Evolutionary conservation across 2,888 invertebrate genomes (phyloP).

Genomic region (Acleris laterana): DNA sequence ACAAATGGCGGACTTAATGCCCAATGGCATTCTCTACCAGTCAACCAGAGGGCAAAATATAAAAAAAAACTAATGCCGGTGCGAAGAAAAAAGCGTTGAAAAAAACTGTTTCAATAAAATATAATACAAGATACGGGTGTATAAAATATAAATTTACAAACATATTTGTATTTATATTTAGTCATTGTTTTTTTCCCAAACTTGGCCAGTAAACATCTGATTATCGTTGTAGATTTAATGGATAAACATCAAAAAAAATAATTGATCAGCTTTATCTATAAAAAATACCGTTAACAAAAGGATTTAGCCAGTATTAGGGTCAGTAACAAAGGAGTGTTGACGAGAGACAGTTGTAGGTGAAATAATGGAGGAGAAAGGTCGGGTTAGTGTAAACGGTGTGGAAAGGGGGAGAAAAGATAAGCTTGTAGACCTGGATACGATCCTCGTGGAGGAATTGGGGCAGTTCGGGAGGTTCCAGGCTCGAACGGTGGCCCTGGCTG

Average conservation of each 20-base stretch:
- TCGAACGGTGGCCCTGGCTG: conserved; percentile 77
- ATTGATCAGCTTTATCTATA: background rate
- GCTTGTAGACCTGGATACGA: conserved; percentile 56
- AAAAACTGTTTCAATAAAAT: too few relatives aligned
- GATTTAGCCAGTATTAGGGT: background rate
- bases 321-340: background rate
- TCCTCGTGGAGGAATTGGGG: conserved; percentile 68
- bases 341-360: background rate
- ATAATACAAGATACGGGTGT: too few relatives aligned
- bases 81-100: too few relatives aligned
- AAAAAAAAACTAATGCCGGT: too few relatives aligned
- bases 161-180: background rate
- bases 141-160: too few relatives aligned
- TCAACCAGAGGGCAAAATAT: too few relatives aligned
- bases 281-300: background rate
- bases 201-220: background rate
- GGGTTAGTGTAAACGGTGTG: background rate
- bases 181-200: background rate
- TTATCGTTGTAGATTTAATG: background rate
- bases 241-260: background rate
- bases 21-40: too few relatives aligned
- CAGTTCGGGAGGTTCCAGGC: conserved; percentile 84
- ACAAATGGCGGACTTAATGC: too few relatives aligned
- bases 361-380: background rate
- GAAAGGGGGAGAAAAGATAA: background rate